Percentiles rank a stretch among this genome's conserved stretches.
phyloP scores from a whole-genome alignment of 2,797 vertebrate species.

The Esox masquinongy region DNA sequence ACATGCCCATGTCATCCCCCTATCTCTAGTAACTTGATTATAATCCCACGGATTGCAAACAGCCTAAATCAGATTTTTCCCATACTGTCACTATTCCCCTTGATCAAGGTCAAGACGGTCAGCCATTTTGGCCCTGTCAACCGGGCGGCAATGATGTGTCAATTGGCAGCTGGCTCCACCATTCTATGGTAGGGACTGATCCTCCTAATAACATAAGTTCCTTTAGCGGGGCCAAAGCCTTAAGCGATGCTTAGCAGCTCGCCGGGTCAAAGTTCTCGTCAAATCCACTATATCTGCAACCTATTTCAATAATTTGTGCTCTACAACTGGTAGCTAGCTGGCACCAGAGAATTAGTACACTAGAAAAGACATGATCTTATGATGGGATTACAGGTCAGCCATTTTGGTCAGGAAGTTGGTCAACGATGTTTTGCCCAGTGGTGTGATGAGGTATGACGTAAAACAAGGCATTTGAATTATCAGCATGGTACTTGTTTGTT shows the following conservation, averaged over 20 bases:
- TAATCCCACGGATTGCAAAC: not conserved
- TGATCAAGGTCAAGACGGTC: slow-evolving; percentile 40
- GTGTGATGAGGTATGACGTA: too few species aligned
- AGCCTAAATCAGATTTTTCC: slow-evolving; percentile 7
- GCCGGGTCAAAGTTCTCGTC: slow-evolving; percentile 68
- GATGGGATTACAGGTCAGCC: too few species aligned
- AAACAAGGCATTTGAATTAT: too few species aligned
- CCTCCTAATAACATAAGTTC: slow-evolving; percentile 9
- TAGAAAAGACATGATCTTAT: too few species aligned
- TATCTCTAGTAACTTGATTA: not conserved
- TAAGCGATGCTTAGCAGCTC: slow-evolving; percentile 68
- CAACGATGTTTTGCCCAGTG: too few species aligned
- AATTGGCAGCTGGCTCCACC: slow-evolving; percentile 65
- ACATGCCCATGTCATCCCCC: not conserved
- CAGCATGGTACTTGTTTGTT: too few species aligned
- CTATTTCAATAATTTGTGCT: not conserved
- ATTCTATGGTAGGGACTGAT: slow-evolving; percentile 27
- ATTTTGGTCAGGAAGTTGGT: too few species aligned
- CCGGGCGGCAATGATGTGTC: slow-evolving; percentile 55
- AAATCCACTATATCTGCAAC: slow-evolving; percentile 55
- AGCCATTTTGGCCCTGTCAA: slow-evolving; percentile 59
- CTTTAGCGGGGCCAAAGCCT: slow-evolving; percentile 59
- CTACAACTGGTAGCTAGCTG: not conserved
- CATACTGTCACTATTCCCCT: slow-evolving; percentile 27
- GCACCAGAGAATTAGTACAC: not conserved